Evolutionary conservation across 1,140 invertebrate genomes (phyloP).

Genomic region (Psilanteris sp.): DNA sequence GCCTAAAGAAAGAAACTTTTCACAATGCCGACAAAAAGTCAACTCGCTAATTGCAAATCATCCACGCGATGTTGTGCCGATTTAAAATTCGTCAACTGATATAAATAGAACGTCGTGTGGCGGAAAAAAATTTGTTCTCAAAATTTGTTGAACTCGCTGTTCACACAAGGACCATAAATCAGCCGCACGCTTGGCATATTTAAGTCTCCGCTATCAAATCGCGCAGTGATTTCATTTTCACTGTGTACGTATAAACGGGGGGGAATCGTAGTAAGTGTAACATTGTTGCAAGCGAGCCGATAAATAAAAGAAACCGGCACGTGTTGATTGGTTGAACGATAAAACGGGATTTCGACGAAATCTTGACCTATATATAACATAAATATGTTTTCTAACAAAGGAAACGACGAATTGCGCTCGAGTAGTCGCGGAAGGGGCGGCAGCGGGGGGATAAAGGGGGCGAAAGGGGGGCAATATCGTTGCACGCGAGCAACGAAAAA

Average conservation of each 20-base stretch:
- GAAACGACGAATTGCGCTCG: neutral
- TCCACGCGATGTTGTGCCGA: too few relatives aligned
- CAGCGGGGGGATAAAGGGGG: too few relatives aligned
- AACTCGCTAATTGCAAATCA: too few relatives aligned
- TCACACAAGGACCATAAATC: constrained; percentile 10
- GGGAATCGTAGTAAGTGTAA: constrained; percentile 10
- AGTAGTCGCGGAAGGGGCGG: too few relatives aligned
- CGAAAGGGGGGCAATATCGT: too few relatives aligned
- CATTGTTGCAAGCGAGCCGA: constrained; percentile 23
- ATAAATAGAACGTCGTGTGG: too few relatives aligned
- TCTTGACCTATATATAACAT: constrained; percentile 32
- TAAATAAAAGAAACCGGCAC: constrained; percentile 23
- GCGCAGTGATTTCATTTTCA: constrained; percentile 9
- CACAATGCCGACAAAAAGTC: too few relatives aligned
- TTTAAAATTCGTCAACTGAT: too few relatives aligned
- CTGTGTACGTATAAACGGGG: constrained; percentile 6
- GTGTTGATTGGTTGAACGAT: constrained; percentile 27
- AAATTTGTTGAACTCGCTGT: neutral
- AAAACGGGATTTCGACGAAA: constrained; percentile 27
- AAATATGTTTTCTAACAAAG: neutral
- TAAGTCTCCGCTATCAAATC: constrained; percentile 14
- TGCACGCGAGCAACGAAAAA: too few relatives aligned
- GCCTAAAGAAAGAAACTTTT: too few relatives aligned
- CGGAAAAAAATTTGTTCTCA: constrained; percentile 1
- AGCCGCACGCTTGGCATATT: constrained; percentile 2